A percentile compares a stretch with the other conserved stretches of the same genome.
These are phyloP conservation scores for Calliphora vicina DNA, from an alignment of 1,140 invertebrate genomes.

Conservation along the genomic window DNA sequence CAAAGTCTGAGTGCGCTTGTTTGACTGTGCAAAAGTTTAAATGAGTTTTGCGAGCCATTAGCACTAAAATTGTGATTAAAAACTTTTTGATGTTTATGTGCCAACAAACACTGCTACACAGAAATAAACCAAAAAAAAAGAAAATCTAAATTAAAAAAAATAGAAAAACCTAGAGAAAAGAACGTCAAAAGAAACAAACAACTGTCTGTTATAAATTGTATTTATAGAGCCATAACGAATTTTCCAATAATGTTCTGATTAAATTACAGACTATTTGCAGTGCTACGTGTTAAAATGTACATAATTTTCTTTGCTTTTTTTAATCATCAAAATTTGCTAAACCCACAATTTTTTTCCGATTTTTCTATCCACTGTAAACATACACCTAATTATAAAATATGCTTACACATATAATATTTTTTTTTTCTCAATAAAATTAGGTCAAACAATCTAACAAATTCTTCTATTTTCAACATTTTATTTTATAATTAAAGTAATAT, in stretches of 20 bases:
- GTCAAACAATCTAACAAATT: too few species aligned
- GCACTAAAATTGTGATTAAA: neutral
- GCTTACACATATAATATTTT: too few species aligned
- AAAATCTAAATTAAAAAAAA: neutral
- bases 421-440: too few species aligned
- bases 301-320: too few species aligned
- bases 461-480: too few species aligned
- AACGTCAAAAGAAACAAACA: neutral
- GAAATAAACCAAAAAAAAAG: neutral
- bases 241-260: neutral
- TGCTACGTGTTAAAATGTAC: too few species aligned
- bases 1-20: neutral
- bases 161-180: neutral
- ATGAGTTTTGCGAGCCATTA: neutral
- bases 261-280: too few species aligned
- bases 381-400: too few species aligned
- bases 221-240: neutral
- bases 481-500: too few species aligned
- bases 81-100: slow-evolving; percentile 3
- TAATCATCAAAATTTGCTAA: too few species aligned
- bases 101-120: neutral
- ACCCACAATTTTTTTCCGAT: too few species aligned
- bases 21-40: neutral
- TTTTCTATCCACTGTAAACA: too few species aligned
- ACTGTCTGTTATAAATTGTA: neutral